Percentiles rank a stretch among this genome's conserved stretches.
Conservation (phyloP, 2,797 vertebrate genomes). For the Megalops cyprinoides region DNA sequence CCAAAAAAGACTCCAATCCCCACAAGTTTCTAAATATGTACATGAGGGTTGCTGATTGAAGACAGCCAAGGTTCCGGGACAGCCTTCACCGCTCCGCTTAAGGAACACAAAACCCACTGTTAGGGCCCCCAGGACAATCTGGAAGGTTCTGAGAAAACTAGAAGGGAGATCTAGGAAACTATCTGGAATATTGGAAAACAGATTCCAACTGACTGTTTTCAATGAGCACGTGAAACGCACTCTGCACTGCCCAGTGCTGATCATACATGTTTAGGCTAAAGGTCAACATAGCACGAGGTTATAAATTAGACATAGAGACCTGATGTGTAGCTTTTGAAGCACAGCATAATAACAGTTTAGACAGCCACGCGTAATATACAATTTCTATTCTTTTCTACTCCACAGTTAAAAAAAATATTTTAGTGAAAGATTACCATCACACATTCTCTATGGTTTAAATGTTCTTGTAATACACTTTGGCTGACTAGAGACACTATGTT, state of each 20-base stretch:
- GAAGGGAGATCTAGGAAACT: neutral
- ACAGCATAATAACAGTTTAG: neutral
- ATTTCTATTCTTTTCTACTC: too few relatives aligned
- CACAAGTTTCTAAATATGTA: constrained; percentile 66
- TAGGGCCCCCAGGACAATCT: constrained; percentile 48
- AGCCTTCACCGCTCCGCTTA: neutral
- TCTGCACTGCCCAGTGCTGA: too few relatives aligned
- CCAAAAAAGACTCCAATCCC: constrained; percentile 48
- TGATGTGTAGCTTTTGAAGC: neutral
- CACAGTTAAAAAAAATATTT: too few relatives aligned
- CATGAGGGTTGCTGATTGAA: constrained; percentile 57
- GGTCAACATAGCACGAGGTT: neutral
- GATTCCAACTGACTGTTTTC: too few relatives aligned
- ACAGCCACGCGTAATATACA: neutral
- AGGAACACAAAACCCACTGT: neutral
- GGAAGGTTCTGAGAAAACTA: constrained; percentile 39
- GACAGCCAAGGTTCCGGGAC: neutral
- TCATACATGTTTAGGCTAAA: neutral
- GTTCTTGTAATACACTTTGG: neutral
- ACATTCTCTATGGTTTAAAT: neutral
- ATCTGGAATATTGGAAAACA: neutral
- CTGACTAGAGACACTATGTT: neutral
- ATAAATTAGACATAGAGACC: neutral
- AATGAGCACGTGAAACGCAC: too few relatives aligned
- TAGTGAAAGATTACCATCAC: neutral